Evolutionary conservation across 2,113 vertebrate genomes (phyloP).

Genomic region (Indri indri): DNA sequence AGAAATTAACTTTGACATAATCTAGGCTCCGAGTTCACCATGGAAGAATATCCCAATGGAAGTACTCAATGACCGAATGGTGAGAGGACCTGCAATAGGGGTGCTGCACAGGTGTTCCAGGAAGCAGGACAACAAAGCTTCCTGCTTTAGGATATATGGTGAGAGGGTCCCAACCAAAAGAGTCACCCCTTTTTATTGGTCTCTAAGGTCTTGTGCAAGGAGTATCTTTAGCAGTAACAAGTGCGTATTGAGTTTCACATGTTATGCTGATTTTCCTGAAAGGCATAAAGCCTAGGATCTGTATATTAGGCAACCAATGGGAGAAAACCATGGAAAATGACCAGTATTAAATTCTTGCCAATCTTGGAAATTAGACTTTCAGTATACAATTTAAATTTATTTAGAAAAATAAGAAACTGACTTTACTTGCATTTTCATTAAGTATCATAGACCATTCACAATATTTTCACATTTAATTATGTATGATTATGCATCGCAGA

Average conservation of each 20-base stretch:
- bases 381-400: background rate
- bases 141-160: background rate
- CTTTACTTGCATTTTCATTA: background rate
- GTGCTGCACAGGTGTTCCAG: background rate
- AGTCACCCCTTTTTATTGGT: background rate
- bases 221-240: background rate
- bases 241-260: background rate
- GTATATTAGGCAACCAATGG: background rate
- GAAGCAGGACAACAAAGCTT: background rate
- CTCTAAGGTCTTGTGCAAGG: background rate
- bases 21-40: background rate
- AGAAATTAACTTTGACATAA: background rate
- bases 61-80: background rate
- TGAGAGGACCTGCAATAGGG: accelerated
- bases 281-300: background rate
- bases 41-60: background rate
- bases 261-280: background rate
- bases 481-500: background rate
- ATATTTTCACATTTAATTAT: background rate
- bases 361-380: background rate
- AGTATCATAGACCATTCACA: background rate
- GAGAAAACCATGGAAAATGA: background rate
- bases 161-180: background rate
- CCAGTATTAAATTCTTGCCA: background rate
- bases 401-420: background rate